Base-by-base conservation (phyloP, 1,140 invertebrate genomes). In the Halesus radiatus region DNA sequence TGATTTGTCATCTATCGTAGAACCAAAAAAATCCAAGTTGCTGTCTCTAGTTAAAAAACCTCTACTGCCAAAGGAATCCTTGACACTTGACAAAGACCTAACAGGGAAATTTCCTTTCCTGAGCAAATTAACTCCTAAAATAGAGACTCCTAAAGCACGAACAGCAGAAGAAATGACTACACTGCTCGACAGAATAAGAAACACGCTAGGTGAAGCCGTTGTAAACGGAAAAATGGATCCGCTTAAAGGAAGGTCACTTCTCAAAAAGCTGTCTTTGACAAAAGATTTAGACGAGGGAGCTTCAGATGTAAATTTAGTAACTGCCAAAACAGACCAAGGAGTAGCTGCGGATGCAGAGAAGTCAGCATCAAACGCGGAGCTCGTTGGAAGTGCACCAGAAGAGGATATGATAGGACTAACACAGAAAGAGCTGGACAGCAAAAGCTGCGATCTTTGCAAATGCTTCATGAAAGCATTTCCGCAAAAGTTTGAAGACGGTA, bases 361-460 rank as follows among this genome's bases (percentile, higher is more conserved):
- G 2, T 50, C 60, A 5, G 18, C 58, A 23, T 52, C 75, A 13
- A 64, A 77, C 10, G n/a, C 16, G n/a, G 53, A 37, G 56, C 45
- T 32, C 3, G 53, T 58, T 56, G 50, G 23, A 58, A 58, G 72
- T 23, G 13, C 58, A n/a, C 54, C 8, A 15, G 50, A 54, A 23
- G 53, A 23, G 7, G 66, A 70, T 18, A 22, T 50, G n/a, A 20
- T 50, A 18, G 66, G 37, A 62, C 37, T 54, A 62, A 62, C 73
- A 3, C 68, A 80, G 18, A 50, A 80, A 80, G 78, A 80, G 13
- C n/a, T 70, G 15, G 16, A 60, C 32, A 26, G 45, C 15, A 70
- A 72, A 58, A 79, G 64, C 18, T 83, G 82, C 50, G 82, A 83
- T 18, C 58, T 83, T 18, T 83, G 82, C 77, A 73, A 81, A 23